Conservation (phyloP, 2,888 invertebrate species). For the Mythimna vitellina region DNA sequence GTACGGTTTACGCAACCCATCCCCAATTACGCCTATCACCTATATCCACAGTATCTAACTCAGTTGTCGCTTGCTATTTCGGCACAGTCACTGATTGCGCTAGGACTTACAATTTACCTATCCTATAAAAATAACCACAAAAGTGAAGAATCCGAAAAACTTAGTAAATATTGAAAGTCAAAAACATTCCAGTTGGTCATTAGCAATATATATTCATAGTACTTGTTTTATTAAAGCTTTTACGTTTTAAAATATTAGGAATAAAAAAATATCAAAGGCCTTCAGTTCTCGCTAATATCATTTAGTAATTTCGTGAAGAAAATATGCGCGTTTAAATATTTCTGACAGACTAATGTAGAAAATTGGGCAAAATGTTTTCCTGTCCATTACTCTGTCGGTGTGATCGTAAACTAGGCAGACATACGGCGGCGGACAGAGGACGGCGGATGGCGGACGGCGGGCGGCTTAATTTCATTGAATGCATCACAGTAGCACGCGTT, state of each 20-base stretch:
- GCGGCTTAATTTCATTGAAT: slow-evolving; percentile 56
- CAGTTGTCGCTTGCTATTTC: too few relatives aligned
- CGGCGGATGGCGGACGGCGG: background rate
- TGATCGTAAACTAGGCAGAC: slow-evolving; percentile 54
- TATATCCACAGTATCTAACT: too few relatives aligned
- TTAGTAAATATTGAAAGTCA: background rate
- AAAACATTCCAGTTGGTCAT: slow-evolving; percentile 26
- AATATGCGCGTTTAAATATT: slow-evolving; percentile 54
- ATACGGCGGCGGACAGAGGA: slow-evolving; percentile 7
- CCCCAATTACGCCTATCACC: too few relatives aligned
- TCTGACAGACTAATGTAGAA: slow-evolving; percentile 57
- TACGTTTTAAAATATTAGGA: slow-evolving; percentile 16
- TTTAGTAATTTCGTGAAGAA: slow-evolving; percentile 53
- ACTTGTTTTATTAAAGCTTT: slow-evolving; percentile 32
- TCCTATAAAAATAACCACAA: background rate
- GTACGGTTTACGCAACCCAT: too few relatives aligned
- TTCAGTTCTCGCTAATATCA: slow-evolving; percentile 42
- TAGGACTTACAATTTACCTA: background rate
- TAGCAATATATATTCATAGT: slow-evolving; percentile 29
- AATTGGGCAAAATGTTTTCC: slow-evolving; percentile 64
- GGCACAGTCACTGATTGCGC: too few relatives aligned
- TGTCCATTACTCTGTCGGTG: slow-evolving; percentile 57
- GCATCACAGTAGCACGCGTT: slow-evolving; percentile 49
- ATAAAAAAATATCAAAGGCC: slow-evolving; percentile 50
- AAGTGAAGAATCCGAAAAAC: background rate